Evolutionary conservation across 1,140 invertebrate species (phyloP), one percentile per base, ranked within the genome.

Genomic region (Hylyphantes graminicola): DNA sequence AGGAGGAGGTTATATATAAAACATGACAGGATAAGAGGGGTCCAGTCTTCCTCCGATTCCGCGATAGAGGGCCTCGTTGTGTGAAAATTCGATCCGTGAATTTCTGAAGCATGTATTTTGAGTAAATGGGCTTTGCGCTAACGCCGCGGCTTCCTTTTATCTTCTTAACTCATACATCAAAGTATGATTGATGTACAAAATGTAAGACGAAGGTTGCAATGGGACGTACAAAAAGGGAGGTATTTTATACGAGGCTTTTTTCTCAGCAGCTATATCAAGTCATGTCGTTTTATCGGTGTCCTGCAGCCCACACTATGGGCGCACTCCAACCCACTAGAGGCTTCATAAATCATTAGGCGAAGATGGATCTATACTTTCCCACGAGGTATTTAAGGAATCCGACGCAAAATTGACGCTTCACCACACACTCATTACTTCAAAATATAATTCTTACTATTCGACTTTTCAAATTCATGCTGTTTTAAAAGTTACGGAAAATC

Each of bases 141-240:
- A 67, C 70, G 50, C 72, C 61, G 35, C 65, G 80, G 80, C 51
- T 82, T 74, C 63, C 72, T 83, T 83, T 83, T 83, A 83, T 83
- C 72, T 75, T 74, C 80, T 83, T 83, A 83, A 74, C 80, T 75
- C 80, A 75, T 83, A 83, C 80, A 83, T 83, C 80, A 83, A 83
- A 83, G 75, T 15, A 83, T 83, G 80, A 83, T 83, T 75, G 80
- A 83, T 83, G 80, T 70, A 55, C 59, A 75, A 75, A 83, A 83
- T 75, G 72, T 67, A 74, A 21, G 70, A 83, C 35, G 72, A 83
- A 74, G 80, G 80, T 65, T 75, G 80, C 80, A 83, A 74, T 75
- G 80, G 80, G 72, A 74, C 59, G 72, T 63, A 83, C 70, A 74
- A 83, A 83, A 82, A 83, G 65, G 61, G 15, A 61, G 80, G 55